phyloP scores from a whole-genome alignment of 2,888 invertebrate species.

The Lithophane ornitopus region DNA sequence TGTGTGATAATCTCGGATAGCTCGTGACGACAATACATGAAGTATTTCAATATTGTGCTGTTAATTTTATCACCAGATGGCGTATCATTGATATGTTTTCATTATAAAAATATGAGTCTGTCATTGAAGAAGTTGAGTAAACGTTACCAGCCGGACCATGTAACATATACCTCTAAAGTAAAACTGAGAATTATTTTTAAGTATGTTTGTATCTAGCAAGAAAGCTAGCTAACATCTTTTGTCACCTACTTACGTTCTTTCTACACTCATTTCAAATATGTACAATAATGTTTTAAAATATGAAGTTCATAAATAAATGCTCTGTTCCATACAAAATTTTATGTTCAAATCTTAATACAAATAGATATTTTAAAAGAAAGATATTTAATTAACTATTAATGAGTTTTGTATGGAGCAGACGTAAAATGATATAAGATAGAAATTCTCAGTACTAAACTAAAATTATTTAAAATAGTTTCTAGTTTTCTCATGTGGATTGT shows the following conservation, averaged over 20 bases:
- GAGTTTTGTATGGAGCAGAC: constrained; percentile 31
- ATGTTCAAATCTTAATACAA: neutral
- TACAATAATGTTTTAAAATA: constrained; percentile 22
- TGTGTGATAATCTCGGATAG: neutral
- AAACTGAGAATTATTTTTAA: neutral
- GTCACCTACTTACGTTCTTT: constrained; percentile 39
- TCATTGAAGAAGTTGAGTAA: neutral
- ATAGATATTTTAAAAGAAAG: constrained; percentile 12
- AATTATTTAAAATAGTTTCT: neutral
- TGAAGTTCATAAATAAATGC: constrained; percentile 13
- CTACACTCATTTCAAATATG: neutral
- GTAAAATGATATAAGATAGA: constrained; percentile 14
- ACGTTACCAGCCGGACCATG: neutral
- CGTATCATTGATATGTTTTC: neutral
- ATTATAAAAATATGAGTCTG: neutral
- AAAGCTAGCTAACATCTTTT: neutral
- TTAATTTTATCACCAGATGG: neutral
- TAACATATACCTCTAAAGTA: neutral
- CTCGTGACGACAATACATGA: neutral
- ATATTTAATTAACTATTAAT: neutral
- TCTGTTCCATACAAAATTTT: constrained; percentile 38
- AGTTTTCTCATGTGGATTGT: neutral
- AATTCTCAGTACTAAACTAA: constrained; percentile 17
- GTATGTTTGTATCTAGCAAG: neutral
- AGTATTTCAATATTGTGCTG: neutral